Percentiles rank a stretch among this genome's conserved stretches.
These are phyloP conservation scores for Anoplius nigerrimus DNA, from an alignment of 2,888 invertebrate genomes.

Conservation along the genomic window DNA sequence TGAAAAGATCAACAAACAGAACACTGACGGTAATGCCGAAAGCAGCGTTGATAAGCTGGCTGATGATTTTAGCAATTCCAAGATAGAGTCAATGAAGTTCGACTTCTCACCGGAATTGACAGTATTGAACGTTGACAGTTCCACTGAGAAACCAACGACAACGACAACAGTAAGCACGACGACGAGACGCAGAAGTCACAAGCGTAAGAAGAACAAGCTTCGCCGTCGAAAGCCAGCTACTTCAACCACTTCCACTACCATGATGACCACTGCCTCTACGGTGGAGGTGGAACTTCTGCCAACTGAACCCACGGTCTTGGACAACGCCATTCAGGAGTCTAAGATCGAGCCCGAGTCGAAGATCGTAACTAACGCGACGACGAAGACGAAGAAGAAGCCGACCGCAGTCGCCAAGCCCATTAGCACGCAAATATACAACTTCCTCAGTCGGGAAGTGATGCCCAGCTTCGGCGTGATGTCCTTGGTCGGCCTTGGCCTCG, in stretches of 20 bases:
- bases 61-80: slow-evolving; percentile 76
- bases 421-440: slow-evolving; percentile 85
- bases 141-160: slow-evolving; percentile 69
- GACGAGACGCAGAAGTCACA: slow-evolving; percentile 77
- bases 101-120: slow-evolving; percentile 66
- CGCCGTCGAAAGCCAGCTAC: slow-evolving; percentile 78
- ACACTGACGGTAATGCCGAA: slow-evolving; percentile 42
- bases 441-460: slow-evolving; percentile 87
- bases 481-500: slow-evolving; percentile 84
- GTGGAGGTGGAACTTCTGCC: slow-evolving; percentile 22
- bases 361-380: slow-evolving; percentile 68
- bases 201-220: slow-evolving; percentile 77
- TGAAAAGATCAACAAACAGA: slow-evolving; percentile 63
- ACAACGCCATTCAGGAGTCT: slow-evolving; percentile 69
- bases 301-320: slow-evolving; percentile 32
- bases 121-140: slow-evolving; percentile 72
- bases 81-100: slow-evolving; percentile 61
- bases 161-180: slow-evolving; percentile 74
- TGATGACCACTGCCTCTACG: slow-evolving; percentile 52
- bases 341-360: slow-evolving; percentile 72
- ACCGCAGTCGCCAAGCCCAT: slow-evolving; percentile 78
- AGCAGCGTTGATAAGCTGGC: slow-evolving; percentile 9
- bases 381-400: slow-evolving; percentile 76
- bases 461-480: slow-evolving; percentile 86
- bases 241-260: slow-evolving; percentile 47